Evolutionary conservation across 2,113 vertebrate genomes (phyloP).

Genomic region (Phasianus colchicus): DNA sequence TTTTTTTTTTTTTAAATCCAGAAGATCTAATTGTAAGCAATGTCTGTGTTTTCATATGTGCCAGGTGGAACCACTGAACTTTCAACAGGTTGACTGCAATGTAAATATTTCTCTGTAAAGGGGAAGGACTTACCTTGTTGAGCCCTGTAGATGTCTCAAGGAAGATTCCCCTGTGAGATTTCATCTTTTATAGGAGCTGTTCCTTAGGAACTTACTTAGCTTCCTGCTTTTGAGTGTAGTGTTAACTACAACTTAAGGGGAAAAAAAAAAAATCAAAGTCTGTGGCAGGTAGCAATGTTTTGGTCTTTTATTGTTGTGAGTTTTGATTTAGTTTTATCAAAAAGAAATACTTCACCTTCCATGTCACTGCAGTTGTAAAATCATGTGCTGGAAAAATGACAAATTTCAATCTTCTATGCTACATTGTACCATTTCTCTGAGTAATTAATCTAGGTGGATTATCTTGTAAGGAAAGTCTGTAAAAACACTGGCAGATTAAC

Average conservation of each 20-base stretch:
- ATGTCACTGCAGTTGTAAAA: background rate
- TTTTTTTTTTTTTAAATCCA: background rate
- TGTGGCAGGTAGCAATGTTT: background rate
- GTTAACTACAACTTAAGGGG: background rate
- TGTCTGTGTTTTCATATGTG: fast-evolving
- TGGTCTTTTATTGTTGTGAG: background rate
- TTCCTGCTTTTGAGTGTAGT: background rate
- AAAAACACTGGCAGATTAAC: background rate
- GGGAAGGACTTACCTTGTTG: background rate
- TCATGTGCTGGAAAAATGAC: background rate
- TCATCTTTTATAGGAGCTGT: background rate
- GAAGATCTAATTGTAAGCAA: background rate
- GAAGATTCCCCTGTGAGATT: background rate
- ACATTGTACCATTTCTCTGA: background rate
- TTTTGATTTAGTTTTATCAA: background rate
- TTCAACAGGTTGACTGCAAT: background rate
- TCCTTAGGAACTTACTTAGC: background rate
- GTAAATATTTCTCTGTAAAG: background rate
- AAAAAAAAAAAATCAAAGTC: background rate
- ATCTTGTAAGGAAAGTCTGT: background rate
- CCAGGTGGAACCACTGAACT: background rate
- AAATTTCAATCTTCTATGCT: background rate
- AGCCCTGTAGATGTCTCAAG: background rate
- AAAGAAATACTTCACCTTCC: background rate
- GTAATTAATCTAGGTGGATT: background rate